These are phyloP conservation scores for Bubo scandiacus DNA, from an alignment of 2,113 vertebrate genomes.

Conservation along the genomic window DNA sequence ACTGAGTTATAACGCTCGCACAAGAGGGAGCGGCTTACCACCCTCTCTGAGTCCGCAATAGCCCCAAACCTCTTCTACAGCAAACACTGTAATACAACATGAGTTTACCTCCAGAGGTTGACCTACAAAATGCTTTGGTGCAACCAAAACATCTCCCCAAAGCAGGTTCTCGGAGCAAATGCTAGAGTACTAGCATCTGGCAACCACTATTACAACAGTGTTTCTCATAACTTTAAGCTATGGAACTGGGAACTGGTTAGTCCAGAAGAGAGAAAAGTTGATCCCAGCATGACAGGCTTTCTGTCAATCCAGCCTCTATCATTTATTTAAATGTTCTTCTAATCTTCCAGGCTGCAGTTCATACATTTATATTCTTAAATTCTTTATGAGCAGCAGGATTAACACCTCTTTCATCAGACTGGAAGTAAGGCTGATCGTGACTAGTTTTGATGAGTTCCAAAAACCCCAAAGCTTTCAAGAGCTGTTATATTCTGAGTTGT, in stretches of 20 bases:
- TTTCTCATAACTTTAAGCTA: not conserved
- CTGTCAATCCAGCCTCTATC: not conserved
- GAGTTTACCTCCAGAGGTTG: not conserved
- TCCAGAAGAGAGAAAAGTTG: not conserved
- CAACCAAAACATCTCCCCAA: not conserved
- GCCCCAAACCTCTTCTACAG: not conserved
- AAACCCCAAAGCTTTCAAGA: not conserved
- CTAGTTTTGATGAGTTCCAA: not conserved
- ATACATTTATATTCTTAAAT: conserved; percentile 11
- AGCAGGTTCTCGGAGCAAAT: not conserved
- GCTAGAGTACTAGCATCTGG: too few relatives aligned
- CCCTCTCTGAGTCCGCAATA: not conserved
- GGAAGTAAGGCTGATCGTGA: not conserved
- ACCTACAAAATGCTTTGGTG: not conserved
- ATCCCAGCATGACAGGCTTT: not conserved
- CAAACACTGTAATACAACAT: fast-evolving
- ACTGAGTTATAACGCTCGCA: fast-evolving
- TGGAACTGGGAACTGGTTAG: not conserved
- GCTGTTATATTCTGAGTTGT: not conserved
- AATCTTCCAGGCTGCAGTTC: not conserved
- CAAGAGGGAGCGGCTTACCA: not conserved
- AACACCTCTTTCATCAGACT: conserved; percentile 11
- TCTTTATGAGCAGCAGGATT: conserved; percentile 44
- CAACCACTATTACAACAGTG: not conserved
- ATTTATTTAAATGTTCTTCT: conserved; percentile 32